Conservation (phyloP, 2,888 invertebrate genomes). For the Odontocolon sp. region DNA sequence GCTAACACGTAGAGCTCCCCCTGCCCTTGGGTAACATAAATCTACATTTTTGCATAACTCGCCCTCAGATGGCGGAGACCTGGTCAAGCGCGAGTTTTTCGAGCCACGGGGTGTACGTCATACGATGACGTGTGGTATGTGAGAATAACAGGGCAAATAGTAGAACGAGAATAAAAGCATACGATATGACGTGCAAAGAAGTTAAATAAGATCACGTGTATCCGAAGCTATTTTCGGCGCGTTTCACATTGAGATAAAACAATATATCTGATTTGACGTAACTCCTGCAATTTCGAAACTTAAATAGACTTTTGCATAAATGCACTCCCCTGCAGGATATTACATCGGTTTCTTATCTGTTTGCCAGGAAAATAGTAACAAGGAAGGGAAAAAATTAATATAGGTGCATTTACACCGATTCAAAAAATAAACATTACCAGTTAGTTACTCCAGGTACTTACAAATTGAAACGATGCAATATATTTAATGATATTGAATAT, state of each 20-base stretch:
- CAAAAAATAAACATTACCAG: too few species aligned
- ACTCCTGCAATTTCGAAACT: too few species aligned
- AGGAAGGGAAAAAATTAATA: too few species aligned
- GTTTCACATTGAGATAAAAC: too few species aligned
- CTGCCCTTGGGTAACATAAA: slow-evolving; percentile 50
- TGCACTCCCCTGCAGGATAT: too few species aligned
- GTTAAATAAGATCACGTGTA: neutral
- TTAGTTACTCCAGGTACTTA: neutral
- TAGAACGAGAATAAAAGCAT: neutral
- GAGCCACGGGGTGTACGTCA: neutral
- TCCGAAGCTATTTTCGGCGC: neutral
- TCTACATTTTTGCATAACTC: slow-evolving; percentile 56
- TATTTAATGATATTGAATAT: slow-evolving; percentile 17
- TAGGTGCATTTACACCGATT: too few species aligned
- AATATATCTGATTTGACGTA: too few species aligned
- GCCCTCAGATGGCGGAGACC: slow-evolving; percentile 15
- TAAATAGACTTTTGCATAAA: too few species aligned
- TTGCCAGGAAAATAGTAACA: too few species aligned
- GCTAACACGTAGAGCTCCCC: slow-evolving; percentile 22
- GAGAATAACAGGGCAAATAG: slow-evolving; percentile 2
- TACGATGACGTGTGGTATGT: slow-evolving; percentile 1
- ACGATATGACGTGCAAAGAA: neutral
- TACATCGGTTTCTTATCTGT: too few species aligned
- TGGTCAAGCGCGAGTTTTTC: slow-evolving; percentile 5
- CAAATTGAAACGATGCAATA: too few species aligned